A percentile compares a stretch with the other conserved stretches of the same genome.
Evolutionary conservation across 2,888 invertebrate genomes (phyloP).

Genomic region (Callinectes sapidus): DNA sequence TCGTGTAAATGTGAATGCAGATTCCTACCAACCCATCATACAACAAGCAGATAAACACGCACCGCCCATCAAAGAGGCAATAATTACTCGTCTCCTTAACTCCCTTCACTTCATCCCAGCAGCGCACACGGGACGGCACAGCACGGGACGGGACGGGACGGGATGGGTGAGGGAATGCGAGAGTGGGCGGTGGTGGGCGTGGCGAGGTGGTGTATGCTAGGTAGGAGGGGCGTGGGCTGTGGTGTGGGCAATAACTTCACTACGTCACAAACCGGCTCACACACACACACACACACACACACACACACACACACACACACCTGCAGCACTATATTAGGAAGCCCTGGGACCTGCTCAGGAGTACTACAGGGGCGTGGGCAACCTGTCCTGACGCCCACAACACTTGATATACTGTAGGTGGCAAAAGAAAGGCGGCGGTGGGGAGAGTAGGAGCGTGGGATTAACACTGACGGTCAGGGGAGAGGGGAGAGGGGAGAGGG

Average conservation of each 20-base stretch:
- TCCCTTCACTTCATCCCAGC: neutral
- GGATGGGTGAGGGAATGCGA: neutral
- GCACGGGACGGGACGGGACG: no score
- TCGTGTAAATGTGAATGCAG: neutral
- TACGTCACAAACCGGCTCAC: neutral
- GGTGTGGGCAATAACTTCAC: neutral
- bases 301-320: constrained; percentile 2
- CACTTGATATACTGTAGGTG: constrained; percentile 1
- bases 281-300: neutral
- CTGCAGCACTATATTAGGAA: neutral
- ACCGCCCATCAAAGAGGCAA: neutral
- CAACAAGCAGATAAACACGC: neutral
- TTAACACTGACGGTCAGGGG: neutral
- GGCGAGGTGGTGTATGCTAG: neutral
- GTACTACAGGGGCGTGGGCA: neutral
- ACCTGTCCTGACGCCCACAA: constrained; percentile 16
- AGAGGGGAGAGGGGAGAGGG: neutral
- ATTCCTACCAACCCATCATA: neutral
- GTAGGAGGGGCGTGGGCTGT: neutral
- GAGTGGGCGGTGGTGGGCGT: neutral
- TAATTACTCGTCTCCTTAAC: neutral
- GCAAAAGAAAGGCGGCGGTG: neutral
- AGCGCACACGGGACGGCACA: neutral
- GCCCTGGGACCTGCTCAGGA: neutral
- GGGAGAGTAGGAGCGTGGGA: no score